These are phyloP conservation scores for Tupiocoris notatus DNA, from an alignment of 2,888 invertebrate genomes.

Conservation along the genomic window DNA sequence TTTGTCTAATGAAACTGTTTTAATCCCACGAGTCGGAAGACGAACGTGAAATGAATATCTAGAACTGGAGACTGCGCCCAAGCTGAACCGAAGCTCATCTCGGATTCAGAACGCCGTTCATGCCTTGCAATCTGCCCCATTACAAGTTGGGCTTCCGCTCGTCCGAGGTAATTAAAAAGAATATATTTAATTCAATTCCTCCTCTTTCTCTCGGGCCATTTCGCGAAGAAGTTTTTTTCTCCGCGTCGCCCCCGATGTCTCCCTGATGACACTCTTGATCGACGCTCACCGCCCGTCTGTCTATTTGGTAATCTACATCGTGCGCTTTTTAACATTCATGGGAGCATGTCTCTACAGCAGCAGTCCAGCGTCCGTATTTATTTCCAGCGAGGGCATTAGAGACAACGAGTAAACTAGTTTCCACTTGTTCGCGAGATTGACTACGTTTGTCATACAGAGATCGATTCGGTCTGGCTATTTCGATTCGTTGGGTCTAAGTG, in stretches of 20 bases:
- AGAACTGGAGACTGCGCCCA: neutral
- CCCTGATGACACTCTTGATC: conserved; percentile 21
- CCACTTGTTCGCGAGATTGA: no score
- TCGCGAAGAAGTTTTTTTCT: neutral
- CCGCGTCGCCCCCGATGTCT: neutral
- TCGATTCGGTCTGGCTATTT: no score
- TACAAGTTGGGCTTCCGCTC: conserved; percentile 3
- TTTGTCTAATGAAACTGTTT: conserved; percentile 33
- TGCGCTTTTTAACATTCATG: neutral
- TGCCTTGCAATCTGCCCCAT: conserved; percentile 28
- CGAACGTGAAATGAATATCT: conserved; percentile 37
- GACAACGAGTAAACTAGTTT: neutral
- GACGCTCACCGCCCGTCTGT: neutral
- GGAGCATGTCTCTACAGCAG: neutral
- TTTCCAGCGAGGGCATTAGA: neutral
- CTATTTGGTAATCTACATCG: neutral
- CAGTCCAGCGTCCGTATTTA: neutral
- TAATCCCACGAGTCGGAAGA: conserved; percentile 26
- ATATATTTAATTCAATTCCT: conserved; percentile 29
- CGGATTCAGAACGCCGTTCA: conserved; percentile 1
- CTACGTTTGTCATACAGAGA: no score
- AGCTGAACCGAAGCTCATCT: conserved; percentile 8
- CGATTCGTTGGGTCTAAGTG: no score
- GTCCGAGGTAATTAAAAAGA: conserved; percentile 13
- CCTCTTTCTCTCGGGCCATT: neutral